These are phyloP conservation scores for Rosalia funebris DNA, from an alignment of 2,888 invertebrate genomes.

Conservation along the genomic window DNA sequence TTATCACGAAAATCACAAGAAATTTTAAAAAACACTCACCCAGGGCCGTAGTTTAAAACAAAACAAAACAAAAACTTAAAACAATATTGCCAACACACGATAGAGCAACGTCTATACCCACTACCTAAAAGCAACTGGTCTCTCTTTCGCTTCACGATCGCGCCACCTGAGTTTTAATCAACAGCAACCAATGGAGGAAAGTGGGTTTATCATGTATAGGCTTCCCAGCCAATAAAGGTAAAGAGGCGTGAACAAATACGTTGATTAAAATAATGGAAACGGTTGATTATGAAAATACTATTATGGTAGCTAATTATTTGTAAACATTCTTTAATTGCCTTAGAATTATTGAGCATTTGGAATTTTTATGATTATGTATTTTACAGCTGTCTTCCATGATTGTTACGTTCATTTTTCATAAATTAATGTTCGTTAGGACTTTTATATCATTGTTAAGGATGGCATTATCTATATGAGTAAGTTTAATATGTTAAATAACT, in stretches of 20 bases:
- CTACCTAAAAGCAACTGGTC: slow-evolving; percentile 60
- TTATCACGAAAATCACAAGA: slow-evolving; percentile 19
- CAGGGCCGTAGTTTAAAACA: slow-evolving; percentile 56
- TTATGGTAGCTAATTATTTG: slow-evolving; percentile 64
- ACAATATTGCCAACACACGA: slow-evolving; percentile 37
- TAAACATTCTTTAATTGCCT: slow-evolving; percentile 57
- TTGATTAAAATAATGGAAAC: slow-evolving; percentile 64
- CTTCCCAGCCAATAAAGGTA: slow-evolving; percentile 50
- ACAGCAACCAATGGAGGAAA: slow-evolving; percentile 52
- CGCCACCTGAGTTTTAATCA: slow-evolving; percentile 50
- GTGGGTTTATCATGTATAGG: slow-evolving; percentile 40
- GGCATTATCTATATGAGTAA: not conserved
- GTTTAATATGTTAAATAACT: not conserved
- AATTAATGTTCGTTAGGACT: slow-evolving; percentile 28
- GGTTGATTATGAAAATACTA: slow-evolving; percentile 60
- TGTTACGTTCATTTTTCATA: slow-evolving; percentile 17
- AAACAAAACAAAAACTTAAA: slow-evolving; percentile 46
- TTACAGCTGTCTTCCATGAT: slow-evolving; percentile 39
- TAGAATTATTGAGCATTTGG: slow-evolving; percentile 47
- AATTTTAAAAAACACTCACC: slow-evolving; percentile 54
- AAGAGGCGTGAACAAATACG: slow-evolving; percentile 48
- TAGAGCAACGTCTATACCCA: slow-evolving; percentile 52
- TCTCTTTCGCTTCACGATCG: slow-evolving; percentile 51
- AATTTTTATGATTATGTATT: slow-evolving; percentile 36
- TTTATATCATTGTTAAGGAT: slow-evolving; percentile 23